A percentile compares a stretch with the other conserved stretches of the same genome.
phyloP scores from a whole-genome alignment of 2,888 invertebrate species.

The Augochlorella aurata region DNA sequence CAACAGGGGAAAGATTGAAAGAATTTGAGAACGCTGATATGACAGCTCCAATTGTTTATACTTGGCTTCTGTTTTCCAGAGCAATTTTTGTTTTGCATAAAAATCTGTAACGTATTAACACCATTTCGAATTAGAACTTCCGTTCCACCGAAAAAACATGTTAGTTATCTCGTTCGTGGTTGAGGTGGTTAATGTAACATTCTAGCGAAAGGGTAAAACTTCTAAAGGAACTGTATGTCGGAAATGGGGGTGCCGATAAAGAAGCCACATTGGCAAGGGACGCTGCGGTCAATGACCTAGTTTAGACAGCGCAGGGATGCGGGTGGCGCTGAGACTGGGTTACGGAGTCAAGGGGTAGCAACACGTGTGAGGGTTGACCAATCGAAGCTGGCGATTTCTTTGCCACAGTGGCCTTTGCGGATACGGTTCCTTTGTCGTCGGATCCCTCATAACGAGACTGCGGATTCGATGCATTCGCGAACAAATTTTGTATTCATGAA shows the following conservation, averaged over 20 bases:
- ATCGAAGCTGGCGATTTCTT: neutral
- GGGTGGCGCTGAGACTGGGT: constrained; percentile 1
- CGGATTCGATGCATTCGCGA: too few species aligned
- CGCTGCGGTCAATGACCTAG: constrained; percentile 3
- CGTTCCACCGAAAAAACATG: too few species aligned
- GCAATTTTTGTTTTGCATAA: too few species aligned
- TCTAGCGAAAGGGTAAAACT: neutral
- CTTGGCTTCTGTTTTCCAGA: too few species aligned
- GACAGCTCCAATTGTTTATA: too few species aligned
- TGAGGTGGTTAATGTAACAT: neutral
- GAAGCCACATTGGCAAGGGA: constrained; percentile 7
- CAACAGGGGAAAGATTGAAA: too few species aligned
- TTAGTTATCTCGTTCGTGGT: neutral
- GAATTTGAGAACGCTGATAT: too few species aligned
- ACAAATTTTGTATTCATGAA: too few species aligned
- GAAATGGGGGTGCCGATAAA: neutral
- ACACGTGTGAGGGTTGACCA: neutral
- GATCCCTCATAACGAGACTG: neutral
- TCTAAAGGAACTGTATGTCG: neutral
- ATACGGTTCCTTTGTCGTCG: neutral
- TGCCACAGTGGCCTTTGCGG: neutral
- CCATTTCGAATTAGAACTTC: too few species aligned
- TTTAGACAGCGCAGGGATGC: neutral
- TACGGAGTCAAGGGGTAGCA: constrained; percentile 2
- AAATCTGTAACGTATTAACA: too few species aligned